Conservation (phyloP, 2,888 invertebrate genomes). For the Ceriagrion tenellum region DNA sequence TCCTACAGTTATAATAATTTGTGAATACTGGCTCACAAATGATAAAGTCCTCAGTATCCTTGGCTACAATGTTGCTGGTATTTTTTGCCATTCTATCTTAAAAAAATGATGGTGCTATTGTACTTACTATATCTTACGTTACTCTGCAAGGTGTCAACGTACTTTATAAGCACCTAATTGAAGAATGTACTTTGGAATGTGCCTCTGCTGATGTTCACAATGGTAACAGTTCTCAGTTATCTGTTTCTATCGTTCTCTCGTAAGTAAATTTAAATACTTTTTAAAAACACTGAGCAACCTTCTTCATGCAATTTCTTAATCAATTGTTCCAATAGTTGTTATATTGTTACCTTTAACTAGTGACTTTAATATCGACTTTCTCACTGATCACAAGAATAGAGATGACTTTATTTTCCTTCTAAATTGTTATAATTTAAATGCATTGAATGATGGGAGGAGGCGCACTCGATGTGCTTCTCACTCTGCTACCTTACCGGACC, state of each 20-base stretch:
- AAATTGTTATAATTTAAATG: neutral
- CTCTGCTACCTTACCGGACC: neutral
- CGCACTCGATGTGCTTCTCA: neutral
- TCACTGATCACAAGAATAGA: neutral
- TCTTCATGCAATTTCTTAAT: neutral
- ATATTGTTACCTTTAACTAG: neutral
- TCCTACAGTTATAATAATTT: too few relatives aligned
- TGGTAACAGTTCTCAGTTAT: neutral
- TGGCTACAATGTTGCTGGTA: too few relatives aligned
- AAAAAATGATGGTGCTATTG: too few relatives aligned
- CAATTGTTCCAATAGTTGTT: neutral
- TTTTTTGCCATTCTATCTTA: too few relatives aligned
- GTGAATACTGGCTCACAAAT: too few relatives aligned
- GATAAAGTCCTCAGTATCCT: too few relatives aligned
- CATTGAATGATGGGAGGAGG: too few relatives aligned
- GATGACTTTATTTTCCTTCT: neutral
- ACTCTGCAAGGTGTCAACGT: too few relatives aligned
- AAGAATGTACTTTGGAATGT: too few relatives aligned
- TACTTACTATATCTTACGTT: too few relatives aligned
- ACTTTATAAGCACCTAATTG: too few relatives aligned
- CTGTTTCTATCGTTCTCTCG: neutral
- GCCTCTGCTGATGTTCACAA: neutral
- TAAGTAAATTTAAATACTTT: neutral
- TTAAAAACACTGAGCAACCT: neutral
- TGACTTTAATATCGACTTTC: neutral